phyloP scores from a whole-genome alignment of 1,140 invertebrate genomes.

The Delia radicum region DNA sequence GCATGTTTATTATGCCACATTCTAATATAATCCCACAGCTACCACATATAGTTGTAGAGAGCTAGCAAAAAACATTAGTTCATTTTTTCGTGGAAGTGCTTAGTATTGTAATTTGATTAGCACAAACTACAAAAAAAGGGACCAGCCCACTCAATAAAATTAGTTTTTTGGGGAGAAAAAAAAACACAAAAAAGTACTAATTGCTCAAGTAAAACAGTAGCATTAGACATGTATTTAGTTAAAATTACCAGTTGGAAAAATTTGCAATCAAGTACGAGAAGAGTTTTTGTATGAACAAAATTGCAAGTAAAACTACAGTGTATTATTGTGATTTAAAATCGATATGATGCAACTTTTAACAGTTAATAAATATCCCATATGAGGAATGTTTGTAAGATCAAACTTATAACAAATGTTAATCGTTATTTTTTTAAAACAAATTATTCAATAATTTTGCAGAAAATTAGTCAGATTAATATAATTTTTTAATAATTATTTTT shows the following conservation, averaged over 20 bases:
- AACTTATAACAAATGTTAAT: too few species aligned
- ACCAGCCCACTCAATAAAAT: slow-evolving; percentile 17
- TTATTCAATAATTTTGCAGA: too few species aligned
- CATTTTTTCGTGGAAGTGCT: neutral
- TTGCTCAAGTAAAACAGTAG: neutral
- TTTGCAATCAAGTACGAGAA: neutral
- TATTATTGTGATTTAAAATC: too few species aligned
- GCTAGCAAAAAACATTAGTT: neutral
- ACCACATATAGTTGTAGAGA: neutral
- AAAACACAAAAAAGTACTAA: neutral
- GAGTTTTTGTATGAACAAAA: too few species aligned
- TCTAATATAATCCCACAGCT: slow-evolving; percentile 1
- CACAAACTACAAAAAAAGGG: neutral
- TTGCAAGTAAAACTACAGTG: too few species aligned
- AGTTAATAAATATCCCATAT: too few species aligned
- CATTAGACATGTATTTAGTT: neutral
- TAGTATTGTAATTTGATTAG: slow-evolving; percentile 7
- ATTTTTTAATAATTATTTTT: too few species aligned
- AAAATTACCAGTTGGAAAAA: neutral
- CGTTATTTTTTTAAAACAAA: too few species aligned
- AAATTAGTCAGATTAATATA: too few species aligned
- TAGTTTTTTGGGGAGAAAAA: neutral
- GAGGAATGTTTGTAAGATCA: too few species aligned
- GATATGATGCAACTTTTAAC: too few species aligned
- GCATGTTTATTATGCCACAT: neutral